A percentile compares a stretch with the other conserved stretches of the same genome.
These are phyloP conservation scores for Helicoverpa zea DNA, from an alignment of 1,140 invertebrate species.

Conservation along the genomic window DNA sequence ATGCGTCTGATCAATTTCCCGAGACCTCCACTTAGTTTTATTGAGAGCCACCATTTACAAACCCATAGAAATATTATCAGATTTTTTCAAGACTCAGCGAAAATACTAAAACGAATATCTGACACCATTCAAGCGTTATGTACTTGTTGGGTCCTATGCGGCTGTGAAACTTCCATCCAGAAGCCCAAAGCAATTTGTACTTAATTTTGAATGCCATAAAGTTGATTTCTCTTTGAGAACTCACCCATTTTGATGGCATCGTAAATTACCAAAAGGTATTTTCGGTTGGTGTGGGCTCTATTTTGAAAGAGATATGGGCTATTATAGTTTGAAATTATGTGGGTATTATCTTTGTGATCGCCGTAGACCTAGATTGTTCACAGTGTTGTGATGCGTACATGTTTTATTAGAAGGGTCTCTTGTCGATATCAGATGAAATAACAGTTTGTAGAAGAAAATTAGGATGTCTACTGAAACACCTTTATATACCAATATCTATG, in stretches of 20 bases:
- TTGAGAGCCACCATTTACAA: conserved; percentile 19
- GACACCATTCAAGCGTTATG: conserved; percentile 36
- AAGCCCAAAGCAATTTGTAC: conserved; percentile 33
- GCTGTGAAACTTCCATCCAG: conserved; percentile 35
- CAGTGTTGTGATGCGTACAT: conserved; percentile 40
- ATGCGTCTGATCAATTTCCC: conserved; percentile 13
- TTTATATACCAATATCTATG: not conserved
- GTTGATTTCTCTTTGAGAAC: conserved; percentile 38
- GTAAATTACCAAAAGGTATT: conserved; percentile 42
- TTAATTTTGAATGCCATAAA: conserved; percentile 32
- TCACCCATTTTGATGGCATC: conserved; percentile 42
- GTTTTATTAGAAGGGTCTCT: conserved; percentile 43
- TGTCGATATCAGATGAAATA: conserved; percentile 41
- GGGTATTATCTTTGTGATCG: conserved; percentile 26
- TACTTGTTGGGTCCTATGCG: conserved; percentile 27
- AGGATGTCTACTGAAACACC: not conserved
- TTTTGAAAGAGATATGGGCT: conserved; percentile 19
- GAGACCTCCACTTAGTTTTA: conserved; percentile 11
- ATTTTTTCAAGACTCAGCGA: conserved; percentile 45
- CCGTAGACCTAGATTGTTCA: conserved; percentile 39
- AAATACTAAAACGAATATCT: conserved; percentile 43
- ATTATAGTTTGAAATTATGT: conserved; percentile 24
- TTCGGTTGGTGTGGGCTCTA: conserved; percentile 32
- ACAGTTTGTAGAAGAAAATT: conserved; percentile 29
- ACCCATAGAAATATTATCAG: conserved; percentile 43